Conservation (phyloP, 2,888 invertebrate genomes). For the Asteroscopus sphinx region DNA sequence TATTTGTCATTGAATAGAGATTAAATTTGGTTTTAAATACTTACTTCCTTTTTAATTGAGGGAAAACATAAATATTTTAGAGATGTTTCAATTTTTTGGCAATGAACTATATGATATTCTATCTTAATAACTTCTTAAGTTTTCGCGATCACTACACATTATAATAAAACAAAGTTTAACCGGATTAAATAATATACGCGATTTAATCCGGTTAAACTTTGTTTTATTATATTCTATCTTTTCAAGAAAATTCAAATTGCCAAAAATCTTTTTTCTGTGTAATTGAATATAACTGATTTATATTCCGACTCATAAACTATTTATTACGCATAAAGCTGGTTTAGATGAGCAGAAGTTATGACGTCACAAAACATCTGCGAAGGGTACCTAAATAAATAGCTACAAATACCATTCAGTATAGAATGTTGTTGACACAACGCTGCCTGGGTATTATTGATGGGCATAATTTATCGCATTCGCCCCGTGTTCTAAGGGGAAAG, state of each 20-base stretch:
- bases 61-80: no score
- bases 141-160: no score
- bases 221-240: no score
- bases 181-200: no score
- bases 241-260: no score
- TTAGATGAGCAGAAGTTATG: conserved; percentile 60
- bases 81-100: no score
- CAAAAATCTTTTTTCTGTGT: conserved; percentile 26
- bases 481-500: conserved; percentile 81
- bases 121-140: no score
- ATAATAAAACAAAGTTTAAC: no score
- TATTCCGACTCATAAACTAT: conserved; percentile 63
- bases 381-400: conserved; percentile 64
- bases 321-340: conserved; percentile 67
- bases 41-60: no score
- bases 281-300: conserved; percentile 61
- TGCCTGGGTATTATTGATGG: conserved; percentile 84
- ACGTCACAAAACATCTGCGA: conserved; percentile 55
- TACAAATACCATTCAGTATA: conserved; percentile 71
- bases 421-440: conserved; percentile 83
- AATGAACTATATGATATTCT: no score
- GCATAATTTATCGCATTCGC: conserved; percentile 83
- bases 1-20: background rate
- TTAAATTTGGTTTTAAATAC: background rate
- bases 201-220: no score